Conservation (phyloP, 1,140 invertebrate species). For the Drosophila watanabei region DNA sequence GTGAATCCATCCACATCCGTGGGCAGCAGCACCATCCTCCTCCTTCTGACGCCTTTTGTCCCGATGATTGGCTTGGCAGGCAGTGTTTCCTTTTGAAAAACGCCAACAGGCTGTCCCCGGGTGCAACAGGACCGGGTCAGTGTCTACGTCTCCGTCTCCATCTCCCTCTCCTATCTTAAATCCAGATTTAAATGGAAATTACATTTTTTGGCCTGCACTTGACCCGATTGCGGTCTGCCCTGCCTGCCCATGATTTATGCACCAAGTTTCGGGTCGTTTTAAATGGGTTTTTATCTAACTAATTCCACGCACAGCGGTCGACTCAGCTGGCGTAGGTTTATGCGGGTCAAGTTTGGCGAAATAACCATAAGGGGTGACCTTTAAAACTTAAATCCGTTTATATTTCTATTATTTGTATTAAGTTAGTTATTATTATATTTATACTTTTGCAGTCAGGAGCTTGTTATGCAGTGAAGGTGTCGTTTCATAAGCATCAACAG, state of each 20-base stretch:
- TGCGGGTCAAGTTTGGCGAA: slow-evolving; percentile 16
- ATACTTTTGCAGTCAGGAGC: too few relatives aligned
- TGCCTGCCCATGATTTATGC: slow-evolving; percentile 31
- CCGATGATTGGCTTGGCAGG: slow-evolving; percentile 38
- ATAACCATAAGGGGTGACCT: not conserved
- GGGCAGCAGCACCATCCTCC: not conserved
- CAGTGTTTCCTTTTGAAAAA: slow-evolving; percentile 21
- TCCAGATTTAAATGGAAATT: slow-evolving; percentile 19
- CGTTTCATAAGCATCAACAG: too few relatives aligned
- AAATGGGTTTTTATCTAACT: slow-evolving; percentile 46
- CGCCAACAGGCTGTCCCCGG: slow-evolving; percentile 22
- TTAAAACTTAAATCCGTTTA: too few relatives aligned
- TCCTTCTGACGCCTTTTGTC: slow-evolving; percentile 12
- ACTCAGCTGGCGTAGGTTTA: slow-evolving; percentile 10
- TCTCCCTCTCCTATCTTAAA: not conserved
- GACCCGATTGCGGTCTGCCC: slow-evolving; percentile 50
- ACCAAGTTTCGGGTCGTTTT: slow-evolving; percentile 29
- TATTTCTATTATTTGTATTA: too few relatives aligned
- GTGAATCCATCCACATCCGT: slow-evolving; percentile 2
- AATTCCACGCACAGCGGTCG: slow-evolving; percentile 30
- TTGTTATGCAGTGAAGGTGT: too few relatives aligned
- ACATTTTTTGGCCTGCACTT: slow-evolving; percentile 50
- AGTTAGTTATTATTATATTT: too few relatives aligned
- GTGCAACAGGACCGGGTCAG: slow-evolving; percentile 20
- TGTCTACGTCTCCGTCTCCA: not conserved